Conservation (phyloP, 1,140 invertebrate genomes). For the Bombus pyrosoma region DNA sequence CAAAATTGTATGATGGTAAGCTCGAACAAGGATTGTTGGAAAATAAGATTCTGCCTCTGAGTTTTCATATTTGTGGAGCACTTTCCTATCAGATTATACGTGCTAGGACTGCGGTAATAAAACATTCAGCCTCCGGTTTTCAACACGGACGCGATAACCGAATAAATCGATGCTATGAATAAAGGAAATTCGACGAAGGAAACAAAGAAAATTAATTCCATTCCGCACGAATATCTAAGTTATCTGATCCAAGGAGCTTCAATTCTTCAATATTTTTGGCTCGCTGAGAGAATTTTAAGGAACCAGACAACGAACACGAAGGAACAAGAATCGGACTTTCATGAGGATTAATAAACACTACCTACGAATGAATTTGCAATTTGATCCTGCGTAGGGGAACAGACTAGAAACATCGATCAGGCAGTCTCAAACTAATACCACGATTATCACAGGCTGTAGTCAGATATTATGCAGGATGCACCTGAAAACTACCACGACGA, state of each 20-base stretch:
- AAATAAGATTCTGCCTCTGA: not conserved
- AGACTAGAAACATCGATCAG: not conserved
- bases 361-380: constrained; percentile 19
- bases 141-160: not conserved
- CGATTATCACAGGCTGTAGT: constrained; percentile 21
- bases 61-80: not conserved
- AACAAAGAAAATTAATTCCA: not conserved
- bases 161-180: not conserved
- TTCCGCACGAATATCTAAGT: not conserved
- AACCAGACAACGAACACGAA: not conserved
- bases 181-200: not conserved
- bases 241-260: not conserved
- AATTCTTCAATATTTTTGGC: not conserved
- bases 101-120: not conserved
- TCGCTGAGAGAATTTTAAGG: not conserved
- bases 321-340: constrained; percentile 63
- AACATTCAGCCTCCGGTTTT: not conserved
- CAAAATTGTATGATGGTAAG: not conserved
- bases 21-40: not conserved
- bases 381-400: not conserved
- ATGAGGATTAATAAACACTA: constrained; percentile 68
- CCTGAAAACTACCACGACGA: constrained; percentile 57
- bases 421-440: not conserved
- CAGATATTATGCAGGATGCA: constrained; percentile 60
- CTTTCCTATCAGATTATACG: not conserved